Evolutionary conservation across 2,113 vertebrate species (phyloP).

Genomic region (Oncorhynchus kisutch): DNA sequence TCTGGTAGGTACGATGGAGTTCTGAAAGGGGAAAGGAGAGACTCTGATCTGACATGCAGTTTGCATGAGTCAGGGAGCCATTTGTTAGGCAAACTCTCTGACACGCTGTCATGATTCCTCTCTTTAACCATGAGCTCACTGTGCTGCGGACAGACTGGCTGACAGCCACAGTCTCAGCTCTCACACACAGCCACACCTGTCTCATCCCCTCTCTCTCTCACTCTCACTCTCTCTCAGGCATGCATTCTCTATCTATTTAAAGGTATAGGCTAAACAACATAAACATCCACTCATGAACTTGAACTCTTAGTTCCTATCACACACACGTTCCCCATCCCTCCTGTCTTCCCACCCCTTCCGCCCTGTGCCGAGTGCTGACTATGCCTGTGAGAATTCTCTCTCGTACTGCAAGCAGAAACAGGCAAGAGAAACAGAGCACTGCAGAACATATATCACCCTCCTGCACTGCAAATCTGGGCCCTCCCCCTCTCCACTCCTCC

Average conservation of each 20-base stretch:
- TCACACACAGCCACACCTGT: conserved; percentile 25
- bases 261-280: not conserved
- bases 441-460: conserved; percentile 65
- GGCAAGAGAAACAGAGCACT: conserved; percentile 45
- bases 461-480: conserved; percentile 49
- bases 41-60: conserved; percentile 9
- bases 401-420: conserved; percentile 47
- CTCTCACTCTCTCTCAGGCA: not conserved
- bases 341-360: conserved; percentile 18
- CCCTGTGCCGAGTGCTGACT: conserved; percentile 5
- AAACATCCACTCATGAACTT: conserved; percentile 5
- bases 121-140: conserved; percentile 17
- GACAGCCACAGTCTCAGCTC: not conserved
- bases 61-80: conserved; percentile 25
- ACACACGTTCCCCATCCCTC: conserved; percentile 20
- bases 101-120: conserved; percentile 28
- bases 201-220: conserved; percentile 6
- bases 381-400: conserved; percentile 25
- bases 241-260: conserved; percentile 1
- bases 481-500: conserved; percentile 3
- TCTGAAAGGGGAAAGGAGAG: not conserved
- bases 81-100: conserved; percentile 42
- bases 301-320: conserved; percentile 1
- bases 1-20: conserved; percentile 7
- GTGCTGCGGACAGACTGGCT: conserved; percentile 6